These are phyloP conservation scores for Poicephalus gulielmi DNA, from an alignment of 2,113 vertebrate genomes.

Conservation along the genomic window DNA sequence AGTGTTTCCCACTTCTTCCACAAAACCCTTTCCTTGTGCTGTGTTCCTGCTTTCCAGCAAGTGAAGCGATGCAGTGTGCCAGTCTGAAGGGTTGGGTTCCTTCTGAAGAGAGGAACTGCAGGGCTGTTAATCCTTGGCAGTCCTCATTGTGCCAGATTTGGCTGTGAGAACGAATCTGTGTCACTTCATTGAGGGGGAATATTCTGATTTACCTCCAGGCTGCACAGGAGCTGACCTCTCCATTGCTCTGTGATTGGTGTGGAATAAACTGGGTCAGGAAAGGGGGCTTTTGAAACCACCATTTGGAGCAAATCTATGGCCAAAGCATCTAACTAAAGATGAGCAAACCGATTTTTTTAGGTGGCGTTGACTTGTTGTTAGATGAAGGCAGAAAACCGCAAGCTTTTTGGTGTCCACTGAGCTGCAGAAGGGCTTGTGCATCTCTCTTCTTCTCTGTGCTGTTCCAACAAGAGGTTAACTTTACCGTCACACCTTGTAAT, in stretches of 20 bases:
- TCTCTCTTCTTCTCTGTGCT: background rate
- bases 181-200: background rate
- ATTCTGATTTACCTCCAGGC: background rate
- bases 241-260: background rate
- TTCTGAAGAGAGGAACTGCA: background rate
- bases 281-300: background rate
- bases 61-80: background rate
- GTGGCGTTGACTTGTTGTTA: background rate
- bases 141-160: rapidly evolving
- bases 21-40: background rate
- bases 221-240: background rate
- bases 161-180: background rate
- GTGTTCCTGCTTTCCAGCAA: background rate
- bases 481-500: background rate
- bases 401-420: background rate
- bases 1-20: background rate
- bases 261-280: constrained; percentile 3
- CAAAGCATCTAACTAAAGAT: background rate
- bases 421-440: background rate
- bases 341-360: background rate
- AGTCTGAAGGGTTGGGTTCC: background rate
- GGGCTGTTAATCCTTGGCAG: background rate
- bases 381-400: background rate
- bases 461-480: background rate
- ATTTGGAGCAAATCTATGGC: background rate